These are phyloP conservation scores for Temnothorax longispinosus DNA, from an alignment of 1,140 invertebrate species.

Conservation along the genomic window DNA sequence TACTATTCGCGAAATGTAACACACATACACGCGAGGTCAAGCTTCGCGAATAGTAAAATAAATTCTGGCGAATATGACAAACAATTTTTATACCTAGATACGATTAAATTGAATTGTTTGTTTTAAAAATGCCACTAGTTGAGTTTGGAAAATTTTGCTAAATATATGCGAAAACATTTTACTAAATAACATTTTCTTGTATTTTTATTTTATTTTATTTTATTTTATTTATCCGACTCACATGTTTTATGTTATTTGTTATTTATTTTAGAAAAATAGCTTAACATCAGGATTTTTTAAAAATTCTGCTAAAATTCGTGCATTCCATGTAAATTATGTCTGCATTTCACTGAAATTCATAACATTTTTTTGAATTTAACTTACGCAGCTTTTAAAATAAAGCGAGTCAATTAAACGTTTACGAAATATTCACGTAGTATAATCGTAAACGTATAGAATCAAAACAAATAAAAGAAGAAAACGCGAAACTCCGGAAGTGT, in stretches of 20 bases:
- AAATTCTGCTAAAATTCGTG: not conserved
- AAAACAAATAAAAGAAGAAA: slow-evolving; percentile 23
- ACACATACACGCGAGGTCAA: not conserved
- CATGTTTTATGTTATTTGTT: not conserved
- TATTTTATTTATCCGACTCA: not conserved
- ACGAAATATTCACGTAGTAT: not conserved
- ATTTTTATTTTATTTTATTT: not conserved
- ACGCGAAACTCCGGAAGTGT: slow-evolving; percentile 16
- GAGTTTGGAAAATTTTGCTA: not conserved
- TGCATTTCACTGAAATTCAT: slow-evolving; percentile 13
- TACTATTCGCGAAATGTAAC: slow-evolving; percentile 35
- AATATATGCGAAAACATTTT: not conserved
- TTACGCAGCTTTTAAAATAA: slow-evolving; percentile 11
- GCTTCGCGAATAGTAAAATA: not conserved
- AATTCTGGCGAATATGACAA: not conserved
- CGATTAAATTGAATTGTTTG: not conserved
- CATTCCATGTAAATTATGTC: not conserved
- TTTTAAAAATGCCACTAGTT: not conserved
- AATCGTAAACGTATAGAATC: not conserved
- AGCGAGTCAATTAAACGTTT: slow-evolving; percentile 27
- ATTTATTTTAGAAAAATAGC: not conserved
- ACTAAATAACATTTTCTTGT: not conserved
- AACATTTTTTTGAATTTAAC: not conserved
- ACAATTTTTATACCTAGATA: not conserved
- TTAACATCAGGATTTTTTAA: not conserved